Percentiles rank a stretch among this genome's conserved stretches.
phyloP scores from a whole-genome alignment of 2,888 invertebrate species.

The Lamellibrachia columna region DNA sequence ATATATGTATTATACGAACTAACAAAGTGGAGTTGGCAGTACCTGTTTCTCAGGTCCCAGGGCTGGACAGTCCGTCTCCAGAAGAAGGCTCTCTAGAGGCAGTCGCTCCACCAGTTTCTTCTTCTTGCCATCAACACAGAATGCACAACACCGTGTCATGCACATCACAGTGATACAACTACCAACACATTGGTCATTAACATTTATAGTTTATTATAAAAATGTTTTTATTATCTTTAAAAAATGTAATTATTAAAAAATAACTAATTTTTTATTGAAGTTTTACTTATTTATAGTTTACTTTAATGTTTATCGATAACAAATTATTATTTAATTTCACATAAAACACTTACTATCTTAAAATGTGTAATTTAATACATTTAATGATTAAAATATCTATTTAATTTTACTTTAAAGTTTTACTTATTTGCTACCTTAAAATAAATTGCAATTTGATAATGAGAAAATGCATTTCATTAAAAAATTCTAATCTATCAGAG shows the following conservation, averaged over 20 bases:
- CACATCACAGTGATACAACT: background rate
- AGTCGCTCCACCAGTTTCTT: constrained; percentile 61
- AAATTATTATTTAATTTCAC: background rate
- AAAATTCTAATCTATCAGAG: background rate
- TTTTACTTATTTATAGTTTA: too few relatives aligned
- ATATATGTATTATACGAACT: background rate
- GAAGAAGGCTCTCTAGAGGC: constrained; percentile 64
- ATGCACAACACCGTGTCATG: background rate
- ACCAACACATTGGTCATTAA: background rate
- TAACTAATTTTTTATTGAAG: background rate
- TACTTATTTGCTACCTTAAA: background rate
- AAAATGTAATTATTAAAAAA: too few relatives aligned
- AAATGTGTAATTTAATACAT: background rate
- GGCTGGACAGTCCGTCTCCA: constrained; percentile 68
- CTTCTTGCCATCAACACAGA: constrained; percentile 48
- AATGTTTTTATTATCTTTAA: too few relatives aligned
- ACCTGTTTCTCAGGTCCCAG: constrained; percentile 65
- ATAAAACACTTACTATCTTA: background rate
- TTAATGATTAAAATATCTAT: constrained; percentile 10
- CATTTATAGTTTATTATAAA: background rate
- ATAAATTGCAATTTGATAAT: background rate
- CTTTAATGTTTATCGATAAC: too few relatives aligned
- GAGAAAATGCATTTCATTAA: background rate
- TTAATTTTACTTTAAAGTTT: background rate
- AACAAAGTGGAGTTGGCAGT: background rate